phyloP scores from a whole-genome alignment of 2,113 vertebrate species.

The Zootoca vivipara region DNA sequence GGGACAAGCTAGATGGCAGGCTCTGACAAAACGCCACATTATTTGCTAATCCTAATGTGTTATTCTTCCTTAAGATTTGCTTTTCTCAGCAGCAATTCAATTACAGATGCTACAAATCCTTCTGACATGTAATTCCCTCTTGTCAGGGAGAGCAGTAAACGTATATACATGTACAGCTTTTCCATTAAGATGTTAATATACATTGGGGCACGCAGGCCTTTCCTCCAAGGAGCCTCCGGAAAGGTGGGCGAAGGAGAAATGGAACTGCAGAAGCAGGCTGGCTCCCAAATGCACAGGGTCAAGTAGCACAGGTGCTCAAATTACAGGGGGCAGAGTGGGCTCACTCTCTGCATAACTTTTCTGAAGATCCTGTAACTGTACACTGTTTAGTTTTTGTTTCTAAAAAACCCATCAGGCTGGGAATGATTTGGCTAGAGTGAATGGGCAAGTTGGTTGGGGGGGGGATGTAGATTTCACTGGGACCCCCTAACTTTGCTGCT shows the following conservation, averaged over 20 bases:
- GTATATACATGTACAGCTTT: constrained; percentile 84
- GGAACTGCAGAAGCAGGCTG: not conserved
- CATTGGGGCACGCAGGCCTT: constrained; percentile 65
- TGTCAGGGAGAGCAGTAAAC: constrained; percentile 83
- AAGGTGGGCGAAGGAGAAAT: not conserved
- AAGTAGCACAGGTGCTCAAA: no score
- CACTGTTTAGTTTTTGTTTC: no score
- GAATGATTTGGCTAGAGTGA: not conserved
- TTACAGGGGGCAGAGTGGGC: no score
- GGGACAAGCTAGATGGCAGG: constrained; percentile 67
- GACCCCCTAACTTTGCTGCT: not conserved
- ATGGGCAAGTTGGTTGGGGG: not conserved
- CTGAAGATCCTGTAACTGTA: not conserved
- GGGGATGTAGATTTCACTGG: not conserved
- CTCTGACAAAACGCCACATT: constrained; percentile 85
- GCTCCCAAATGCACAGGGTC: not conserved
- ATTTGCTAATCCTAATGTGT: constrained; percentile 89
- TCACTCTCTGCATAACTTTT: not conserved
- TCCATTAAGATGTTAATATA: constrained; percentile 93
- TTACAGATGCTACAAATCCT: constrained; percentile 93
- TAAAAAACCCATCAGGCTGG: not conserved
- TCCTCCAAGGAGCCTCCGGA: constrained; percentile 24
- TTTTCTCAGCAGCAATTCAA: constrained; percentile 92
- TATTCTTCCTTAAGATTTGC: constrained; percentile 92
- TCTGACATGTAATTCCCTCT: constrained; percentile 94